These are phyloP conservation scores for Psylliodes chrysocephalus DNA, from an alignment of 2,888 invertebrate species.

Conservation along the genomic window DNA sequence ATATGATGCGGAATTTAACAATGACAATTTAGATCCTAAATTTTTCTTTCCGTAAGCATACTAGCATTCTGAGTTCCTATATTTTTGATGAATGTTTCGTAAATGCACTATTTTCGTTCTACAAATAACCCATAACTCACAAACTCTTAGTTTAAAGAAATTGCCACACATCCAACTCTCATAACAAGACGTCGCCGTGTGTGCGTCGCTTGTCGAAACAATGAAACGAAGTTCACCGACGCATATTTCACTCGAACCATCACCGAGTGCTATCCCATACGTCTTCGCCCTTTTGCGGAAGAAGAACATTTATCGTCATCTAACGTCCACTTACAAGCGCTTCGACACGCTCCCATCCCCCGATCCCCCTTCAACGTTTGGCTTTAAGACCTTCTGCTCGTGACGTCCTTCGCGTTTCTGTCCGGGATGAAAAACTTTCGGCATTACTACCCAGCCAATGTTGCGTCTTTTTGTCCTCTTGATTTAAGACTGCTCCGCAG, in stretches of 20 bases:
- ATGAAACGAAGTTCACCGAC: not conserved
- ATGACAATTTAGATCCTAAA: no score
- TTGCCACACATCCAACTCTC: no score
- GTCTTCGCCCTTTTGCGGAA: conserved; percentile 8
- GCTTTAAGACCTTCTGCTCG: conserved; percentile 18
- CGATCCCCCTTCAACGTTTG: conserved; percentile 13
- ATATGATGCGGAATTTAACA: no score
- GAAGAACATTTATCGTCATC: conserved; percentile 18
- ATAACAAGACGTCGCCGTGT: no score
- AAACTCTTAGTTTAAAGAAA: no score
- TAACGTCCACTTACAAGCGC: conserved; percentile 23
- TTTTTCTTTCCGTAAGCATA: no score
- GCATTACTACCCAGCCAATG: conserved; percentile 22
- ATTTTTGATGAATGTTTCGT: no score
- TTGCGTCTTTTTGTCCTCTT: conserved; percentile 29
- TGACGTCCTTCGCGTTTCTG: conserved; percentile 9
- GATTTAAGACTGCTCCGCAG: conserved; percentile 16
- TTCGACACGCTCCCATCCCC: conserved; percentile 13
- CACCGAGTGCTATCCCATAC: conserved; percentile 8
- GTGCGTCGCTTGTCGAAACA: conserved; percentile 11
- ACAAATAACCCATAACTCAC: no score
- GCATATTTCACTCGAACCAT: conserved; percentile 15
- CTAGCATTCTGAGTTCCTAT: no score
- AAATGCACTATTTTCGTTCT: no score
- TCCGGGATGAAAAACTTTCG: conserved; percentile 21